Conservation (phyloP, 1,140 invertebrate genomes). For the Probaryconus sp. region DNA sequence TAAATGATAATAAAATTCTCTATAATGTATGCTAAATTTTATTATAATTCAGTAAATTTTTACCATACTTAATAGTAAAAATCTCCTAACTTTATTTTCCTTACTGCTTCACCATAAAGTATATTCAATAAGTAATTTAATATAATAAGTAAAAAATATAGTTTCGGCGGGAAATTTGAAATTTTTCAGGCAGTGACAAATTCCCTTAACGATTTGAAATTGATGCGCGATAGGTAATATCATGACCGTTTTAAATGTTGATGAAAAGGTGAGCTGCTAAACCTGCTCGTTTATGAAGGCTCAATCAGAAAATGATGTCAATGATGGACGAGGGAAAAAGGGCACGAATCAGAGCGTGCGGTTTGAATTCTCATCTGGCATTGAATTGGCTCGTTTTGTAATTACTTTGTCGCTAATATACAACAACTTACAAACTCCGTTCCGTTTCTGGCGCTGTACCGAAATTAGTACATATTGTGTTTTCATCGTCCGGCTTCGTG, state of each 20-base stretch:
- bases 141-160: too few relatives aligned
- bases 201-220: slow-evolving; percentile 49
- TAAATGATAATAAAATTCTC: too few relatives aligned
- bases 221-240: slow-evolving; percentile 33
- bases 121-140: too few relatives aligned
- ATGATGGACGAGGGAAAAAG: slow-evolving; percentile 32
- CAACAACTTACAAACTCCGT: slow-evolving; percentile 41
- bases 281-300: slow-evolving; percentile 24
- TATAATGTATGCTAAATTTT: too few relatives aligned
- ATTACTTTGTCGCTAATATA: slow-evolving; percentile 47
- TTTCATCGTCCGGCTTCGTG: slow-evolving; percentile 58
- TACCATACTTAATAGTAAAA: too few relatives aligned
- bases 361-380: slow-evolving; percentile 19
- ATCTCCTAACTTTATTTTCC: too few relatives aligned
- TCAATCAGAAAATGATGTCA: slow-evolving; percentile 34
- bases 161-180: too few relatives aligned
- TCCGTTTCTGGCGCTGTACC: slow-evolving; percentile 30
- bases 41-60: too few relatives aligned
- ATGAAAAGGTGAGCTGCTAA: slow-evolving; percentile 45
- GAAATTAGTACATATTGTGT: slow-evolving; percentile 54
- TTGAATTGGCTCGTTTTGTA: slow-evolving; percentile 49
- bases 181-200: too few relatives aligned
- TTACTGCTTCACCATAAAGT: too few relatives aligned
- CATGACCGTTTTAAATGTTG: slow-evolving; percentile 43
- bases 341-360: slow-evolving; percentile 33